Evolutionary conservation across 2,113 vertebrate genomes (phyloP), one percentile per base, ranked within the genome.

Genomic region (Epinephelus cyanopodus): DNA sequence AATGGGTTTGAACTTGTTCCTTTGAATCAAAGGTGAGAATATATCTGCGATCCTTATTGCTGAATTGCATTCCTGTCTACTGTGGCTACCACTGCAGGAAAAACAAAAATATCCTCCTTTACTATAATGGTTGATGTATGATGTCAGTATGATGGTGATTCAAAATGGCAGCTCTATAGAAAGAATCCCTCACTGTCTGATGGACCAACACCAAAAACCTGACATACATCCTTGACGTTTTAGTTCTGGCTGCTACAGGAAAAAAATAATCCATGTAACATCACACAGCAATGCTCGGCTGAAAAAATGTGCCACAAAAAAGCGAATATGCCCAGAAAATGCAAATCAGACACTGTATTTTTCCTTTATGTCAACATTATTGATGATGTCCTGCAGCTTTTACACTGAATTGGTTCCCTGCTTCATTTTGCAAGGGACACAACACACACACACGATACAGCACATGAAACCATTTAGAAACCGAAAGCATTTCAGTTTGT

Each of bases 361-460:
- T 47, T 53, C 37, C 65, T 79, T 79, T 29, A 77, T 4, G 65
- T 72, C 85, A 75, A 83, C 77, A 77, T 68, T 83, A 84, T 79
- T 81, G 65, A 81, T 74, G 85, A 70, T 27, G 52, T 68, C 33
- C 25, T 70, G 77, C 54, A 8, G 2, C 56, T 65, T 50, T 37
- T 73, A 50, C 69, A 76, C 29, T 45, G 58, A 58, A 53, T 33
- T 81, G 48, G 27, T 53, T 54, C 23, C 3, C 71, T 74, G n/a
- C 14, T 66, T 76, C 33, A 66, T 13, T 56, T 67, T 75, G 25
- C n/a, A 68, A 33, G 15, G n/a, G 39, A 37, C 15, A 13, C 45
- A 60, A 60, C 27, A 47, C 70, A 60, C 27, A 47, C 70, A 74
- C 2, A 39, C 25, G 10, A 37, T 37, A 64, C 4, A 56, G n/a